A percentile compares a stretch with the other conserved stretches of the same genome.
These are phyloP conservation scores for Spisula subtruncata DNA, from an alignment of 2,888 invertebrate genomes.

Conservation along the genomic window DNA sequence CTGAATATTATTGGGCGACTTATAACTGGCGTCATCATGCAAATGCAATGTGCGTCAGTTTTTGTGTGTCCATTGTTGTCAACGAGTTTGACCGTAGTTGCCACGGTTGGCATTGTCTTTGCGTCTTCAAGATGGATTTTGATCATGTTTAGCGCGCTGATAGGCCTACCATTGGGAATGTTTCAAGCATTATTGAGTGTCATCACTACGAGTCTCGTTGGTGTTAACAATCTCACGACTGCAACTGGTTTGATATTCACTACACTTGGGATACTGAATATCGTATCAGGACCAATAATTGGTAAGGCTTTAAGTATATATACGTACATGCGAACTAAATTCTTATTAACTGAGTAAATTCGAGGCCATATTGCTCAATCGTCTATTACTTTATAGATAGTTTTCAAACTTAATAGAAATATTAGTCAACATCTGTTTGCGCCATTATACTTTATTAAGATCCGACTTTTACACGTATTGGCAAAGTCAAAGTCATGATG, in stretches of 20 bases:
- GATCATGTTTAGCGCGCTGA: background rate
- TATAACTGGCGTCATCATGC: background rate
- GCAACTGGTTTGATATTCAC: conserved; percentile 12
- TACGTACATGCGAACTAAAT: no score
- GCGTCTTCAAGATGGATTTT: background rate
- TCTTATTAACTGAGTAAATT: no score
- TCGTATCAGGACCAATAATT: background rate
- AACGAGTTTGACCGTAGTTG: background rate
- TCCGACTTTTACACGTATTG: no score
- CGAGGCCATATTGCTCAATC: no score
- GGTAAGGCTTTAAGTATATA: background rate
- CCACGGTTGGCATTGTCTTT: background rate
- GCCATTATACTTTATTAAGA: no score
- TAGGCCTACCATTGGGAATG: background rate
- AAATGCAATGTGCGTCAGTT: background rate
- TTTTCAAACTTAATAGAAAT: no score
- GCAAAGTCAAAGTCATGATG: no score
- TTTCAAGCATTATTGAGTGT: background rate
- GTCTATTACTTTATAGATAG: no score
- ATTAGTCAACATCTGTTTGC: no score
- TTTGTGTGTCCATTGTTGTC: background rate
- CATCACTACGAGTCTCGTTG: background rate
- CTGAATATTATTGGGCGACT: background rate
- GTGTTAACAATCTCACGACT: background rate
- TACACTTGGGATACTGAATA: background rate